Evolutionary conservation across 1,140 invertebrate genomes (phyloP), one percentile per base, ranked within the genome.

Genomic region (Cataglyphis hispanica): DNA sequence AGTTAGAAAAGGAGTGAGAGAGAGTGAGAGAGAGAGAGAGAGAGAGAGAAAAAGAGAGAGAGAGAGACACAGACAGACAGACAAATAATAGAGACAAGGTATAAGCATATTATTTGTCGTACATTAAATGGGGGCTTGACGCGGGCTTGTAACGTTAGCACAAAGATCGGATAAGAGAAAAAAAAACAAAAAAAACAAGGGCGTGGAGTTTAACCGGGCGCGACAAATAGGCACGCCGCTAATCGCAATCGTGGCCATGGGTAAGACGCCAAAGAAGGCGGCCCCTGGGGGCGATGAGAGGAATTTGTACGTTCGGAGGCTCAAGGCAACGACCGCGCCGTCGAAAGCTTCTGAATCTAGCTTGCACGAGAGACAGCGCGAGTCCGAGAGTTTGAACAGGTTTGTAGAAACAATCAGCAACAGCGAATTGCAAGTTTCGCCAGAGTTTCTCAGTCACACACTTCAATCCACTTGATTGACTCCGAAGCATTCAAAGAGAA

Each of bases 231-330:
- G 70, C 86, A 70, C 86, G 84, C 58, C 72, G 50, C 80, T 78
- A 84, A 85, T 50, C 84, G 60, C 56, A 81, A 74, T 63, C 80
- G 74, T 85, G 70, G 63, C 58, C 84, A 93, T 93, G 92, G 89
- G 91, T 93, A 93, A 93, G 92, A 89, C 91, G 89, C 90, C 92
- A 91, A 93, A 93, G 92, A 93, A 92, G 87, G 92, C 92, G 91
- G 86, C 90, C 86, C 88, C 92, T 92, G 92, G 92, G 88, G 93
- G 92, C 88, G 92, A 93, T 93, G 93, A 93, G 93, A 93, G 92
- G 87, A 92, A 93, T 93, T 88, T 89, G 85, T 90, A 90, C 89
- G 89, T 88, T 91, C 88, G 90, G 86, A 93, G 91, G 77, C 75
- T 91, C 67, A 93, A 91, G 89, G 74, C 92, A 85, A 89, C 90